phyloP scores from a whole-genome alignment of 2,888 invertebrate genomes.

The Drosophila cognata region DNA sequence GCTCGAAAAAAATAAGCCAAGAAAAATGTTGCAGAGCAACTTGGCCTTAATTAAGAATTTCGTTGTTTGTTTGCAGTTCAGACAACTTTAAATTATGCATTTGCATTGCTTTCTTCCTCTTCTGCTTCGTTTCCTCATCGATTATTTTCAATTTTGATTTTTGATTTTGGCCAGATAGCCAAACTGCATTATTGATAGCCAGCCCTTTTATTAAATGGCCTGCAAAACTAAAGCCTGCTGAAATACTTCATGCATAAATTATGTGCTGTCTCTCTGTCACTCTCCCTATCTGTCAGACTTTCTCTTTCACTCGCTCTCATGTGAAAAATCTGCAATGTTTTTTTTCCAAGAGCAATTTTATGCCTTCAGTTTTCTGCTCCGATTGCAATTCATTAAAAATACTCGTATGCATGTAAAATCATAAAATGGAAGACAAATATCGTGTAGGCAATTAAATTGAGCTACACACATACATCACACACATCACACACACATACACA shows the following conservation, averaged over 20 bases:
- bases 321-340: slow-evolving; percentile 33
- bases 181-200: slow-evolving; percentile 66
- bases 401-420: slow-evolving; percentile 46
- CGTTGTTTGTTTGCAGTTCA: slow-evolving; percentile 1
- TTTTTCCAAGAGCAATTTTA: slow-evolving; percentile 18
- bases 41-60: neutral
- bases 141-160: slow-evolving; percentile 32
- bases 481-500: slow-evolving; percentile 4
- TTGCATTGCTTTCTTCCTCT: slow-evolving; percentile 11
- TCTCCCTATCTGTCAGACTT: neutral
- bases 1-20: no score
- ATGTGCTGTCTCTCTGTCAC: slow-evolving; percentile 30
- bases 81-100: slow-evolving; percentile 34
- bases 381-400: slow-evolving; percentile 56
- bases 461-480: slow-evolving; percentile 22
- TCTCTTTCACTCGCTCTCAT: slow-evolving; percentile 1
- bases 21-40: fast-evolving
- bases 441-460: slow-evolving; percentile 64
- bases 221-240: slow-evolving; percentile 34
- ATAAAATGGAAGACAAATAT: slow-evolving; percentile 61
- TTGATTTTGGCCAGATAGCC: slow-evolving; percentile 17
- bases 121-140: slow-evolving; percentile 3
- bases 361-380: slow-evolving; percentile 4
- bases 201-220: slow-evolving; percentile 24
- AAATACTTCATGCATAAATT: slow-evolving; percentile 66